Base-by-base conservation (phyloP, 2,888 invertebrate species). In the Leptogaster cylindrica region DNA sequence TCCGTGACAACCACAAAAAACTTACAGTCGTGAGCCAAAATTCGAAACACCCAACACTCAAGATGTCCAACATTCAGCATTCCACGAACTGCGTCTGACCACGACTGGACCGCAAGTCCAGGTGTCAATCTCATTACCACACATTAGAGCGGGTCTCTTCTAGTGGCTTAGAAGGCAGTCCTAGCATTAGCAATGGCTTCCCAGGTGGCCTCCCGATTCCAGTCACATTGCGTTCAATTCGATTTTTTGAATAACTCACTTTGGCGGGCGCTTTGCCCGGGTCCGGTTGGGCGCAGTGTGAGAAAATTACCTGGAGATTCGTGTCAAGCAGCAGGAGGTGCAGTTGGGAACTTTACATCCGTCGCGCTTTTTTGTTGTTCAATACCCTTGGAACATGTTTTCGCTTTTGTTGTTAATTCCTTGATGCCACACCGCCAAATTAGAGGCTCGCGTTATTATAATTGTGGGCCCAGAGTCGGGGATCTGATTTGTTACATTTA, bases 91-190 rank as follows among this genome's bases (percentile, higher is more conserved):
- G 31, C 7, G 27, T 14, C 27, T 16, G 33, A 14, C 16, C 8
- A 10, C 12, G 28, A 3, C 2, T 27, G 16, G 31, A 6, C 14
- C 44, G 44, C 61, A 44, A 61, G 41, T n/a, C 31, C 23, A 20
- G 31, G 44, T 61, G 61, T 61, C 61, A 61, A 44, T 61, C 61
- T 44, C 61, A 61, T 61, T 61, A 61, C 44, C 39, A 6, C n/a
- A 44, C 44, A 61, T 61, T 61, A 44, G 61, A 23, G n/a, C 39
- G 20, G 44, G 41, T 44, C 18, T 28, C 18, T 18, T 10, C 23
- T 27, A 44, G 61, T 28, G 58, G 25, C 27, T 41, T n/a, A n/a
- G n/a, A n/a, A n/a, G n/a, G n/a, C n/a, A n/a, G n/a, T 16, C 6
- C 23, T 12, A 18, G 16, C 28, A 18, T 14, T 27, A 28, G 20